Conservation (phyloP, 2,888 invertebrate genomes). For the Microctonus aethiopoides region DNA sequence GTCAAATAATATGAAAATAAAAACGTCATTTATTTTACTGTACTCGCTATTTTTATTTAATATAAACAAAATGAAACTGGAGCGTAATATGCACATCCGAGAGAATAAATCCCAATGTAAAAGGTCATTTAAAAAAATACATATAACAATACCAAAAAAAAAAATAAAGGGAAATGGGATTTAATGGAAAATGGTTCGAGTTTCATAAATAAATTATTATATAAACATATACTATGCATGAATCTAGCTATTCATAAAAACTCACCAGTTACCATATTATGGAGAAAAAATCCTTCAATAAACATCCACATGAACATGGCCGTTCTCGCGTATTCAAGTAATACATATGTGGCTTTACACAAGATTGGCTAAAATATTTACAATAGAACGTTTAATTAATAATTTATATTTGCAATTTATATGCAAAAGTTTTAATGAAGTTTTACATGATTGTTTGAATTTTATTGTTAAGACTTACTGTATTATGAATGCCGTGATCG, state of each 20-base stretch:
- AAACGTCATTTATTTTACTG: neutral
- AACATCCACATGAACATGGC: constrained; percentile 98
- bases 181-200: no score
- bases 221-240: no score
- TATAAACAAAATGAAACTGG: neutral
- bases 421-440: neutral
- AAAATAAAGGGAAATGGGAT: no score
- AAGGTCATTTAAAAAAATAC: no score
- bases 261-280: constrained; percentile 82
- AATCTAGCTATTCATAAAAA: constrained; percentile 3
- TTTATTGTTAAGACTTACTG: constrained; percentile 69
- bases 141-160: no score
- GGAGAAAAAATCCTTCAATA: constrained; percentile 90
- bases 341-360: constrained; percentile 81
- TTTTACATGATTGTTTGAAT: neutral
- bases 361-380: constrained; percentile 75
- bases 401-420: neutral
- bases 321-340: constrained; percentile 89
- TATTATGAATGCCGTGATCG: constrained; percentile 73
- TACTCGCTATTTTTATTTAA: neutral
- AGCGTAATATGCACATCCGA: no score
- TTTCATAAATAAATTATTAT: no score
- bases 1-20: neutral
- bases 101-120: no score
- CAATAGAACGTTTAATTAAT: neutral